Evolutionary conservation across 2,888 invertebrate genomes (phyloP).

Genomic region (Ditula angustiorana): DNA sequence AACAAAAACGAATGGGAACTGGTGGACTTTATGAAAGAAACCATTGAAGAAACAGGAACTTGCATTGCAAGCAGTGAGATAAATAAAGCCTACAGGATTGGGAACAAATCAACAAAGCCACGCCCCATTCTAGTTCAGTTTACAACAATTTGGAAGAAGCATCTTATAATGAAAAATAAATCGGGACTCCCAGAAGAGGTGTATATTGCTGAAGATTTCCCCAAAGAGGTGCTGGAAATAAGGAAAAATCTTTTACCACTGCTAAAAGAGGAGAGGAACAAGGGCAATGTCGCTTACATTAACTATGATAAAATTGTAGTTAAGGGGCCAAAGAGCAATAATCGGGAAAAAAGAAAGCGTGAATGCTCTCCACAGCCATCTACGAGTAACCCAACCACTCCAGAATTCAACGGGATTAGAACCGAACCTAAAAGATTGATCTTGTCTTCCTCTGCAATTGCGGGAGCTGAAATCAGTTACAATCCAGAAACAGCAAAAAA

Average conservation of each 20-base stretch:
- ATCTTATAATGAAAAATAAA: not conserved
- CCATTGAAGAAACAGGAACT: not conserved
- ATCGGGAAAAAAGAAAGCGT: not conserved
- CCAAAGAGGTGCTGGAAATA: not conserved
- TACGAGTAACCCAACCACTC: no score
- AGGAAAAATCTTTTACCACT: not conserved
- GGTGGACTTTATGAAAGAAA: not conserved
- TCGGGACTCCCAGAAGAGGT: not conserved
- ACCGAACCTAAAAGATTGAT: no score
- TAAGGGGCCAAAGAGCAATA: not conserved
- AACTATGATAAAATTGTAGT: not conserved
- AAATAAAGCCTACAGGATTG: not conserved
- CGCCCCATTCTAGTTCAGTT: not conserved
- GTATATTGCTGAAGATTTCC: not conserved
- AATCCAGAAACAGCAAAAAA: no score
- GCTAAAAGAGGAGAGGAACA: not conserved
- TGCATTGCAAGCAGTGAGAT: not conserved
- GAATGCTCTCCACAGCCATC: not conserved
- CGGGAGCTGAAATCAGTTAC: no score
- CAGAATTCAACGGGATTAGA: no score
- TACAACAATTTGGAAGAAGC: not conserved
- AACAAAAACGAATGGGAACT: not conserved
- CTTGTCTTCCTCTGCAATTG: no score
- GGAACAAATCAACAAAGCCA: not conserved
- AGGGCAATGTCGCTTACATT: not conserved